A percentile compares a stretch with the other conserved stretches of the same genome.
Conservation (phyloP, 2,888 invertebrate species). For the Drosophila niveifrons region DNA sequence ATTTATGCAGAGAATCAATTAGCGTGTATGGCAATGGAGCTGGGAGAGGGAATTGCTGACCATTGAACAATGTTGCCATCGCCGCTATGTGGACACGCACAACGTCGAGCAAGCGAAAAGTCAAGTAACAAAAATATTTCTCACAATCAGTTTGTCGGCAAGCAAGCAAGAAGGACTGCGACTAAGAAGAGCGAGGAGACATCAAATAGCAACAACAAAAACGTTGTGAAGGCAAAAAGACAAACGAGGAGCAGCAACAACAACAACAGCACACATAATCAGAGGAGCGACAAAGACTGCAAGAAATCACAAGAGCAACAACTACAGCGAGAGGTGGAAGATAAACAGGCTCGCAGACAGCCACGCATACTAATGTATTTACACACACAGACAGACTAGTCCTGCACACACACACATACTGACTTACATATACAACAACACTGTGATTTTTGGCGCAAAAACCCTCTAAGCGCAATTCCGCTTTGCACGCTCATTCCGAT, state of each 20-base stretch:
- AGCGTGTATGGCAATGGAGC: constrained; percentile 57
- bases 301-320: constrained; percentile 67
- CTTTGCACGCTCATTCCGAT: constrained; percentile 61
- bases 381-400: constrained; percentile 6
- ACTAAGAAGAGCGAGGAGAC: constrained; percentile 39
- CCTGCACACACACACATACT: constrained; percentile 4
- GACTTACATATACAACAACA: constrained; percentile 42
- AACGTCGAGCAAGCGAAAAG: constrained; percentile 50
- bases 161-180: constrained; percentile 30
- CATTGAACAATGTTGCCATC: constrained; percentile 25
- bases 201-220: constrained; percentile 58
- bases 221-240: constrained; percentile 69
- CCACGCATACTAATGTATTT: constrained; percentile 32
- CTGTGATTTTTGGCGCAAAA: constrained; percentile 74
- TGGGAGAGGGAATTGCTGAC: constrained; percentile 29
- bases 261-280: constrained; percentile 52
- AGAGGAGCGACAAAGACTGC: constrained; percentile 68
- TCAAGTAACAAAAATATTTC: constrained; percentile 74
- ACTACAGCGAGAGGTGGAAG: constrained; percentile 57
- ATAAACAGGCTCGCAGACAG: constrained; percentile 75
- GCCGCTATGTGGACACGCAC: constrained; percentile 19
- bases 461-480: constrained; percentile 60
- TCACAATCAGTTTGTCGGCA: constrained; percentile 73
- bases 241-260: constrained; percentile 53
- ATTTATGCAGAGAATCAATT: constrained; percentile 81